Percentiles rank a stretch among this genome's conserved stretches.
Conservation (phyloP, 2,113 vertebrate species). For the Vulpes ferrilata region DNA sequence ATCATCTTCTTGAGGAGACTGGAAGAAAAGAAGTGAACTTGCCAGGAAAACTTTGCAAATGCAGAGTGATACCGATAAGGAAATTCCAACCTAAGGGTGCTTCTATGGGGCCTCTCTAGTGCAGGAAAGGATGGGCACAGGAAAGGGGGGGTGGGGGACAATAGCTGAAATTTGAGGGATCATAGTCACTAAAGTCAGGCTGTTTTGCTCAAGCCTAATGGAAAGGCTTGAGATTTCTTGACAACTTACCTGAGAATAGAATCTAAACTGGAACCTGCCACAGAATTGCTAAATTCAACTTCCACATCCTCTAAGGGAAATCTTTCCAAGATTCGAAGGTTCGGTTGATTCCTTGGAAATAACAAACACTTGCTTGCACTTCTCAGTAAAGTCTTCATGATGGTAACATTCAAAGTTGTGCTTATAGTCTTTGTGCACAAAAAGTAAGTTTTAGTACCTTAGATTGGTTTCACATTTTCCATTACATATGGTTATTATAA, state of each 20-base stretch:
- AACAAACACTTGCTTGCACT: conserved; percentile 77
- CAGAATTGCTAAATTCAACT: not conserved
- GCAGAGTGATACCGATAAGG: not conserved
- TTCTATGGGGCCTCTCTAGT: not conserved
- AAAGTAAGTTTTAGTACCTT: conserved; percentile 50
- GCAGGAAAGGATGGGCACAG: not conserved
- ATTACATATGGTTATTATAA: not conserved
- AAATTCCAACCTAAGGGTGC: not conserved
- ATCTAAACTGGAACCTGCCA: not conserved
- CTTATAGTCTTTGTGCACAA: conserved; percentile 67
- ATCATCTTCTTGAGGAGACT: not conserved
- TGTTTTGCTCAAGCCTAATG: not conserved
- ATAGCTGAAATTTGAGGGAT: not conserved
- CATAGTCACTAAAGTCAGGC: not conserved
- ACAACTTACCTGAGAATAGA: conserved; percentile 50
- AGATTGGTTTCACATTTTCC: not conserved
- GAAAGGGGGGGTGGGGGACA: not conserved
- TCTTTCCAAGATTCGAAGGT: conserved; percentile 75
- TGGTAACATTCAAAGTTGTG: conserved; percentile 68
- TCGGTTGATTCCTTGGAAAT: conserved; percentile 69
- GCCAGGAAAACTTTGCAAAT: not conserved
- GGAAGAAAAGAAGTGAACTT: not conserved
- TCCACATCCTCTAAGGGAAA: conserved; percentile 64
- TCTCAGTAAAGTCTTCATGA: conserved; percentile 72
- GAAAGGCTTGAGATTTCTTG: not conserved